phyloP scores from a whole-genome alignment of 2,888 invertebrate species.

The Callyntrura sp. region DNA sequence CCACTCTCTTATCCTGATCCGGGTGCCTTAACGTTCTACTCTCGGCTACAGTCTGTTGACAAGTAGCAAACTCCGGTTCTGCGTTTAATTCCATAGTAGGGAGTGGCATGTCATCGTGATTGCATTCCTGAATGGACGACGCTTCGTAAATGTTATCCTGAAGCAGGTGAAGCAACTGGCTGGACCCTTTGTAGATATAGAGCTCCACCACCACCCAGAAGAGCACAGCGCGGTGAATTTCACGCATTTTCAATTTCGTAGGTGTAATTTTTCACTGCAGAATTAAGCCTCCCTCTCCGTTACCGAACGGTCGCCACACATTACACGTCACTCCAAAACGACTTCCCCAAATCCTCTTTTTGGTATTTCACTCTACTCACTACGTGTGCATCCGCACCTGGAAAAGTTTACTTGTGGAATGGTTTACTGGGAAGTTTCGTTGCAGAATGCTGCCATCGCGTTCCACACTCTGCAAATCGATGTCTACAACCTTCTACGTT shows the following conservation, averaged over 20 bases:
- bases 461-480: too few species aligned
- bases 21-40: neutral
- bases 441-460: too few species aligned
- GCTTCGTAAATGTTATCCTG: constrained; percentile 37
- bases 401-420: too few species aligned
- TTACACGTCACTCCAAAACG: too few species aligned
- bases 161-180: constrained; percentile 8
- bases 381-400: too few species aligned
- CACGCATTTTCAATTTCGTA: neutral
- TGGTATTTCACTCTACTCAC: too few species aligned
- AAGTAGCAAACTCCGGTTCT: neutral
- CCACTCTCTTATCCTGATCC: neutral
- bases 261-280: neutral
- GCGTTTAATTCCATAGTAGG: neutral
- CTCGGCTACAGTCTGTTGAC: neutral
- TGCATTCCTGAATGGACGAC: constrained; percentile 1
- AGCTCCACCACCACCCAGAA: neutral
- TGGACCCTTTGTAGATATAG: too few species aligned
- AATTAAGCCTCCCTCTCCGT: too few species aligned
- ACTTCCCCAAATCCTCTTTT: too few species aligned
- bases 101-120: neutral
- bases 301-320: too few species aligned
- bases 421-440: too few species aligned
- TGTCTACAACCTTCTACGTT: too few species aligned
- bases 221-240: neutral